A percentile compares a stretch with the other conserved stretches of the same genome.
Conservation (phyloP, 2,888 invertebrate genomes). For the Limnephilus rhombicus region DNA sequence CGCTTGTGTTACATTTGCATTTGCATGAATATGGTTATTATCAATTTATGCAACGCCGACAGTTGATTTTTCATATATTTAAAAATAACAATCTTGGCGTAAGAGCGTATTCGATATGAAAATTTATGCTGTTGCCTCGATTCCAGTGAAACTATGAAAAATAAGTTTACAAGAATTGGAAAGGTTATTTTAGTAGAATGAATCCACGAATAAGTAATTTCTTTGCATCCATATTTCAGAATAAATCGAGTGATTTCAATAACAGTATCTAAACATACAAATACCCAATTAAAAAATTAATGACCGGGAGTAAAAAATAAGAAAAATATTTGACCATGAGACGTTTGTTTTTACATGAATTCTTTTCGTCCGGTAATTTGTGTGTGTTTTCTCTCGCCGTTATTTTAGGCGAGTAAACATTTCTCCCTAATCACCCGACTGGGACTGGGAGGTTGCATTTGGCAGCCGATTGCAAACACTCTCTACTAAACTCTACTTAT, state of each 20-base stretch:
- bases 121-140: neutral
- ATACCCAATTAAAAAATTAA: neutral
- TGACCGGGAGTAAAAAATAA: neutral
- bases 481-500: neutral
- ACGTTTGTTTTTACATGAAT: neutral
- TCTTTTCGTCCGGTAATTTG: neutral
- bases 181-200: neutral
- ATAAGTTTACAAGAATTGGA: neutral
- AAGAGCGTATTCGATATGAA: neutral
- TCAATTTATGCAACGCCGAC: too few relatives aligned
- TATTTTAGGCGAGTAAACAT: neutral
- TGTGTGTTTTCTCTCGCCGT: neutral
- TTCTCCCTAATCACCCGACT: constrained; percentile 17
- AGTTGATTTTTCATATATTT: neutral
- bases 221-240: neutral
- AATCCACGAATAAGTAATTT: neutral
- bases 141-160: neutral
- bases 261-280: neutral
- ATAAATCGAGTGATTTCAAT: neutral
- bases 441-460: neutral
- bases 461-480: constrained; percentile 25
- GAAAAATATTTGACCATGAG: neutral
- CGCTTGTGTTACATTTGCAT: neutral
- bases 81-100: neutral
- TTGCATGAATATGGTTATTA: neutral